Conservation (phyloP, 2,113 vertebrate species). For the Pteropus alecto region DNA sequence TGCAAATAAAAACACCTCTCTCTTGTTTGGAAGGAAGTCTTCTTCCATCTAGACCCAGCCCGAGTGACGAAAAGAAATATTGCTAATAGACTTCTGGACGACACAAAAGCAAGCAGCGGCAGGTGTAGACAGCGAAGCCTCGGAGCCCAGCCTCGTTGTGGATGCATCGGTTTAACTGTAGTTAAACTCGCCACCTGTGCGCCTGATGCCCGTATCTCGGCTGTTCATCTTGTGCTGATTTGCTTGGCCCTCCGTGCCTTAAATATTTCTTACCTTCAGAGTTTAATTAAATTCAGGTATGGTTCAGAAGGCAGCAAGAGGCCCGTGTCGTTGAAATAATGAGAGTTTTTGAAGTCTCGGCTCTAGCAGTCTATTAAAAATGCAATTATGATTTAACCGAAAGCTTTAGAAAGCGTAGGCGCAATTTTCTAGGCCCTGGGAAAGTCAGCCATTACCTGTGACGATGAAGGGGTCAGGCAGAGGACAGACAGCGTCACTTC, state of each 20-base stretch:
- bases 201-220: fast-evolving
- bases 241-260: neutral
- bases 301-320: slow-evolving; percentile 60
- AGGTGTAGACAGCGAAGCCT: neutral
- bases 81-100: neutral
- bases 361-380: slow-evolving; percentile 54
- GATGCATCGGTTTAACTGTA: neutral
- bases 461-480: neutral
- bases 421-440: slow-evolving; percentile 57
- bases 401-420: slow-evolving; percentile 20
- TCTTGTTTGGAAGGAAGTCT: neutral
- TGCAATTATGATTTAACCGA: slow-evolving; percentile 24
- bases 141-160: fast-evolving
- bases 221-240: neutral
- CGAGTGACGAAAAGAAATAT: neutral
- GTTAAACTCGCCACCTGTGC: neutral
- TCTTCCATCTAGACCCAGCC: neutral
- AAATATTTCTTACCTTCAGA: slow-evolving; percentile 30
- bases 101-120: neutral
- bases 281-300: slow-evolving; percentile 69
- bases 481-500: neutral
- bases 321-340: slow-evolving; percentile 32
- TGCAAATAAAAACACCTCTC: neutral
- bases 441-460: slow-evolving; percentile 63
- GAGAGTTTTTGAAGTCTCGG: slow-evolving; percentile 65